Evolutionary conservation across 1,140 invertebrate species (phyloP).

Genomic region (Bradynema listronoti): DNA sequence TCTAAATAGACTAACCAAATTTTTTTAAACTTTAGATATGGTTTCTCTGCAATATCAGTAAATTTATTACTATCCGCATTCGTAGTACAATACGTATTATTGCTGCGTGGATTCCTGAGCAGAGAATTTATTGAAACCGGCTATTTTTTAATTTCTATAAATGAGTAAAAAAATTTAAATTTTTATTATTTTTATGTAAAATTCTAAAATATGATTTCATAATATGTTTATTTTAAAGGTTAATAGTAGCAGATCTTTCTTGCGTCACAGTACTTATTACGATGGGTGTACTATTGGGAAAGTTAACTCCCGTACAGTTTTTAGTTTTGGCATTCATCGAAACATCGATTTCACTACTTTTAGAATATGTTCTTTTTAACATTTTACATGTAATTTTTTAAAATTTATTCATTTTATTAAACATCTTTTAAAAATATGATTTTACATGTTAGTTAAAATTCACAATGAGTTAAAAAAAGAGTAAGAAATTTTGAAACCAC

Average conservation of each 20-base stretch:
- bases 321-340: slow-evolving; percentile 62
- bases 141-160: slow-evolving; percentile 49
- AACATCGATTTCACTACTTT: slow-evolving; percentile 58
- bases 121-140: slow-evolving; percentile 46
- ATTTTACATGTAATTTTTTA: slow-evolving; percentile 27
- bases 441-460: no score
- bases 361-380: slow-evolving; percentile 60
- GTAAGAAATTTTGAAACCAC: no score
- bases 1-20: neutral
- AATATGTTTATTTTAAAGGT: slow-evolving; percentile 10
- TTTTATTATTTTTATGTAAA: slow-evolving; percentile 10
- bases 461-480: neutral
- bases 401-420: neutral
- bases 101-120: slow-evolving; percentile 49
- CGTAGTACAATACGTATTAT: slow-evolving; percentile 43
- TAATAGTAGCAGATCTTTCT: slow-evolving; percentile 61
- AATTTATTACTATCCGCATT: slow-evolving; percentile 70
- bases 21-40: slow-evolving; percentile 64
- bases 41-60: slow-evolving; percentile 78
- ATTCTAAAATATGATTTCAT: slow-evolving; percentile 8
- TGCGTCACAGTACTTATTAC: slow-evolving; percentile 62
- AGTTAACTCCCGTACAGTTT: slow-evolving; percentile 59
- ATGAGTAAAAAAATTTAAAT: slow-evolving; percentile 47
- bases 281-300: slow-evolving; percentile 63
- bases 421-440: no score